phyloP scores from a whole-genome alignment of 2,888 invertebrate species.

The Nemotelus pantherinus region DNA sequence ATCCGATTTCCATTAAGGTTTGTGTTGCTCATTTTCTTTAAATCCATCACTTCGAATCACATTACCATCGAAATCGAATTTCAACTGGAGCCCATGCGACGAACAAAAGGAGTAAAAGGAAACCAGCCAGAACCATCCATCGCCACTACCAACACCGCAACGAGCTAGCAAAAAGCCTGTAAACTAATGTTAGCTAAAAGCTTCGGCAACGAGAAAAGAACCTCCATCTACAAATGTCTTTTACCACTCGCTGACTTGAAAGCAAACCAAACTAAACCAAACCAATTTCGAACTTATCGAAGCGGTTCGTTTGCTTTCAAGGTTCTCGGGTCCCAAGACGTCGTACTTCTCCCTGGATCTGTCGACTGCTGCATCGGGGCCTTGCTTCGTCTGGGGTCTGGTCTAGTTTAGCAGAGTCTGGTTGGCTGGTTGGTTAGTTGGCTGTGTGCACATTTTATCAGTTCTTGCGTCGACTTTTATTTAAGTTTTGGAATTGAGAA shows the following conservation, averaged over 20 bases:
- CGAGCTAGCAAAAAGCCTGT: background rate
- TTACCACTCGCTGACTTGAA: background rate
- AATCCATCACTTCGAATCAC: constrained; percentile 37
- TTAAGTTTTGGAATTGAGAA: constrained; percentile 25
- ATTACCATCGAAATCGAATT: constrained; percentile 31
- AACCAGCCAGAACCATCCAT: background rate
- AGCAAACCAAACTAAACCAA: background rate
- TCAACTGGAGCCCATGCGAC: background rate
- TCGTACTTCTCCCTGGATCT: too few relatives aligned
- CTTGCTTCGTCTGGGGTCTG: too few relatives aligned
- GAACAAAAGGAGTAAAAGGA: background rate
- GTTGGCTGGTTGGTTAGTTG: background rate
- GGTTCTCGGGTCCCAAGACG: too few relatives aligned
- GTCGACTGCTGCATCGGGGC: too few relatives aligned
- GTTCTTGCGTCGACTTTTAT: constrained; percentile 32
- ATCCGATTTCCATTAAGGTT: constrained; percentile 36
- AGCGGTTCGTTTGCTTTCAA: background rate
- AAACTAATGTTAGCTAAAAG: constrained; percentile 35
- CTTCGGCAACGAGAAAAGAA: constrained; percentile 4
- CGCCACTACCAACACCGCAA: background rate
- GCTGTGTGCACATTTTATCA: constrained; percentile 14
- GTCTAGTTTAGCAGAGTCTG: too few relatives aligned
- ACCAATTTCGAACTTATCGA: constrained; percentile 2
- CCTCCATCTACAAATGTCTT: background rate
- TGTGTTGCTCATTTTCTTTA: constrained; percentile 31